These are phyloP conservation scores for Drosophila jambulina DNA, from an alignment of 1,140 invertebrate species.

Conservation along the genomic window DNA sequence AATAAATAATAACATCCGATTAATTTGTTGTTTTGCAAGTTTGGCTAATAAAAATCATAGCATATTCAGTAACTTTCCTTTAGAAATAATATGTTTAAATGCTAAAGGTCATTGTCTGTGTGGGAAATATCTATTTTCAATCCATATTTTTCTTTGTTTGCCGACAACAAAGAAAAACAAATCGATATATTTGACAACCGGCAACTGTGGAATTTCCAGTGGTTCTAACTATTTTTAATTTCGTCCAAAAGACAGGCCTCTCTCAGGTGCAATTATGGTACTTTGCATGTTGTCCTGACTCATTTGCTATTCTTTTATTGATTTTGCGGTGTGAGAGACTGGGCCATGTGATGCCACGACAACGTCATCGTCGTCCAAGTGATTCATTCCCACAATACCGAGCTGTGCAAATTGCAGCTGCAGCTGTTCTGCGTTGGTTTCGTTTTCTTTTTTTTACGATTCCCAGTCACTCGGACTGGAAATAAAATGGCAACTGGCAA, in stretches of 20 bases:
- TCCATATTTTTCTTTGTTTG: background rate
- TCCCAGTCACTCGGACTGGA: constrained; percentile 9
- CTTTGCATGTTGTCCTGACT: constrained; percentile 59
- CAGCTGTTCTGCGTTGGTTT: constrained; percentile 22
- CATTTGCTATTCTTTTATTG: constrained; percentile 63
- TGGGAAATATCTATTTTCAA: background rate
- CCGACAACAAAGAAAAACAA: constrained; percentile 16
- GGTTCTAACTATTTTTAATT: constrained; percentile 7
- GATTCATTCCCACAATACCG: constrained; percentile 20
- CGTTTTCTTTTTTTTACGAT: constrained; percentile 12
- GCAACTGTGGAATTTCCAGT: constrained; percentile 5
- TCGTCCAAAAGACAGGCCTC: background rate
- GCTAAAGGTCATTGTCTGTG: background rate
- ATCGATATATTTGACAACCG: constrained; percentile 30
- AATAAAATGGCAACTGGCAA: constrained; percentile 29
- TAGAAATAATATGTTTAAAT: background rate
- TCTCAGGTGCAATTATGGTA: constrained; percentile 13
- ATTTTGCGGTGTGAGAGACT: constrained; percentile 70
- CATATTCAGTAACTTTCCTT: background rate
- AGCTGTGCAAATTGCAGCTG: constrained; percentile 20
- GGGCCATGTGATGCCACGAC: constrained; percentile 64
- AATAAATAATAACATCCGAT: constrained; percentile 8
- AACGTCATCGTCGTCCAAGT: constrained; percentile 40
- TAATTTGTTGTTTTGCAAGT: background rate
- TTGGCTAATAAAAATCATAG: background rate